These are phyloP conservation scores for Paradisaea rubra DNA, from an alignment of 2,113 vertebrate species.

Conservation along the genomic window DNA sequence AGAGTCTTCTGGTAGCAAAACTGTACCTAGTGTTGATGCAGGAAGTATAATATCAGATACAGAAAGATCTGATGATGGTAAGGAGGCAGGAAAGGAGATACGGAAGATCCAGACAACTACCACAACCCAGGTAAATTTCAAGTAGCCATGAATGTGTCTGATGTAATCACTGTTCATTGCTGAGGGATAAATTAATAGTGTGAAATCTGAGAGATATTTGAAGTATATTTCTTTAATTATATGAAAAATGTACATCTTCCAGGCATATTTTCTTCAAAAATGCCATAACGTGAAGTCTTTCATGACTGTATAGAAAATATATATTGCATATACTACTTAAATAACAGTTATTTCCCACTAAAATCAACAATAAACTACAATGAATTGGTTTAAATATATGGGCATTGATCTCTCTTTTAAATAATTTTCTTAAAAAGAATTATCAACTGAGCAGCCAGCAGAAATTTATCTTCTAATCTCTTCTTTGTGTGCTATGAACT, in stretches of 20 bases:
- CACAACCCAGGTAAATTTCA: constrained; percentile 86
- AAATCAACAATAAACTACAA: background rate
- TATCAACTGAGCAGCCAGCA: background rate
- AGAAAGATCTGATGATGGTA: constrained; percentile 95
- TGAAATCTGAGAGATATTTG: background rate
- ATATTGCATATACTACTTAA: background rate
- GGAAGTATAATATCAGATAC: constrained; percentile 83
- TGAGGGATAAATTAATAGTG: background rate
- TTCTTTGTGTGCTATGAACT: background rate
- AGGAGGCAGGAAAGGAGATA: constrained; percentile 88
- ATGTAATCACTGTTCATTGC: background rate
- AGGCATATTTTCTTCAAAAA: background rate
- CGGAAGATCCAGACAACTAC: constrained; percentile 97
- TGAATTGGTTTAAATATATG: background rate
- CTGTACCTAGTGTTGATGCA: constrained; percentile 71
- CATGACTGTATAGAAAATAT: background rate
- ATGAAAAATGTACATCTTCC: background rate
- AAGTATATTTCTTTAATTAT: background rate
- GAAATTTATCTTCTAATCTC: background rate
- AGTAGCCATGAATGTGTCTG: background rate
- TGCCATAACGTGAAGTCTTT: background rate
- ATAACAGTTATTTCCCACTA: background rate
- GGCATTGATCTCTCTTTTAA: background rate
- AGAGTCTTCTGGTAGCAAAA: constrained; percentile 69
- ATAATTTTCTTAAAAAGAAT: background rate